Evolutionary conservation across 2,113 vertebrate genomes (phyloP), one percentile per base, ranked within the genome.

Genomic region (Ploceus nigricollis): DNA sequence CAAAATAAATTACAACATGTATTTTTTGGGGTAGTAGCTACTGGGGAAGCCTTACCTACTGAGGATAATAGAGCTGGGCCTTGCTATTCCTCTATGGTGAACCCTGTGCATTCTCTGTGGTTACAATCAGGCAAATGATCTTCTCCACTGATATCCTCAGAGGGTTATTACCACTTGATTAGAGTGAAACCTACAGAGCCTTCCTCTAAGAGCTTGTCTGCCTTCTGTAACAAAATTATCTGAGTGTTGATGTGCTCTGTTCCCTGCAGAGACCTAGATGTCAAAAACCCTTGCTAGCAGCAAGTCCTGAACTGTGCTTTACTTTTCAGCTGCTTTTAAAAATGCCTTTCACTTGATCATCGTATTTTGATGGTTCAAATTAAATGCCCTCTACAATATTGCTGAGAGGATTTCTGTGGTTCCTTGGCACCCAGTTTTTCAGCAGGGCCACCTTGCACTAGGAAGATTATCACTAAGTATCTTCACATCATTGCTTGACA

Each of bases 401-500:
- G 2, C 18, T 45, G 40, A 22, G 21, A 6, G 7, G 18, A 23
- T 51, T 87, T 60, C 23, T 87, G 58, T 25, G 3, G 10, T 47
- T 87, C 37, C 35, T 77, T 39, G 8, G 9, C 6, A 42, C 9
- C 4, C 22, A 30, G 19, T 9, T 76, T 79, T 70, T 75, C 35
- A 86, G 13, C 61, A 75, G 19, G 25, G 54, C 15, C 83, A 20
- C 21, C 22, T n/a, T 33, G 31, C 25, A 44, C 10, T 22, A 25
- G 33, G 51, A 81, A 57, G 14, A 9, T 33, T 24, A 28, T 9
- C 17, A 14, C n/a, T 33, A 11, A 63, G 1, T 13, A 5, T 25
- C 18, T 39, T 82, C 30, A 50, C 19, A 14, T 5, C 2, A 0
- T 42, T 76, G 3, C 11, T 58, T 45, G 14, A 40, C 6, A 20